Percentiles rank a stretch among this genome's conserved stretches.
Conservation (phyloP, 37 sponge, comb jelly and placozoan genomes). For the Geodia barretti region DNA sequence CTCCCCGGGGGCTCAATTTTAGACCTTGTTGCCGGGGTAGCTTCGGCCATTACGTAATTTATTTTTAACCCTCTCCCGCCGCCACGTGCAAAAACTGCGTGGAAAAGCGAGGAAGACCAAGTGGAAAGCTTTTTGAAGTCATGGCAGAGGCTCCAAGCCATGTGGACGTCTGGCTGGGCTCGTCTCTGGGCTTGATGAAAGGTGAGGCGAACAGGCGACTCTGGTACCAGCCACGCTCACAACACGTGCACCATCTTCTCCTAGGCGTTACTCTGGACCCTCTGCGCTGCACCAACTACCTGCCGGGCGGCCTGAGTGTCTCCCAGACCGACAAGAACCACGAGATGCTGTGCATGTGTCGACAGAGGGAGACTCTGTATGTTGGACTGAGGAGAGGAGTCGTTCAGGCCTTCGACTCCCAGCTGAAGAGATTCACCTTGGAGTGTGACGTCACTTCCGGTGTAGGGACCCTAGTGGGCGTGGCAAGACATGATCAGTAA, state of each 20-base stretch:
- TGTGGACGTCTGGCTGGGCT: conserved; percentile 77
- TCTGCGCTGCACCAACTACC: conserved; percentile 30
- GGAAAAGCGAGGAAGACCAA: background rate
- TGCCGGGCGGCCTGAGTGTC: conserved; percentile 25
- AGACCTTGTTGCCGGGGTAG: background rate
- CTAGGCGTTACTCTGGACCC: conserved; percentile 39
- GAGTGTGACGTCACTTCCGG: conserved; percentile 67
- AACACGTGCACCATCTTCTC: background rate
- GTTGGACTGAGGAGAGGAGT: conserved; percentile 40
- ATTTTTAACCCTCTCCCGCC: background rate
- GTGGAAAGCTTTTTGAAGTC: background rate
- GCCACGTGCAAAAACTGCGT: background rate
- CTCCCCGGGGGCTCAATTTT: background rate
- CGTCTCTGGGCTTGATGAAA: conserved; percentile 66
- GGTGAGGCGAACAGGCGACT: conserved; percentile 19
- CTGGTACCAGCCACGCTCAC: background rate
- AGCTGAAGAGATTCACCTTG: conserved; percentile 17
- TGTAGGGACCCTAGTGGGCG: conserved; percentile 42
- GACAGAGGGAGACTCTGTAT: conserved; percentile 54
- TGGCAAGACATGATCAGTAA: conserved; percentile 61
- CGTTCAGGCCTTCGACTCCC: conserved; percentile 48
- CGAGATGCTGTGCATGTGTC: conserved; percentile 69
- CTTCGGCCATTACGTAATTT: background rate
- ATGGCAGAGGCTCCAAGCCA: background rate
- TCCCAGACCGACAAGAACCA: conserved; percentile 29